Base-by-base conservation (phyloP, 1,140 invertebrate species). In the Delia radicum region DNA sequence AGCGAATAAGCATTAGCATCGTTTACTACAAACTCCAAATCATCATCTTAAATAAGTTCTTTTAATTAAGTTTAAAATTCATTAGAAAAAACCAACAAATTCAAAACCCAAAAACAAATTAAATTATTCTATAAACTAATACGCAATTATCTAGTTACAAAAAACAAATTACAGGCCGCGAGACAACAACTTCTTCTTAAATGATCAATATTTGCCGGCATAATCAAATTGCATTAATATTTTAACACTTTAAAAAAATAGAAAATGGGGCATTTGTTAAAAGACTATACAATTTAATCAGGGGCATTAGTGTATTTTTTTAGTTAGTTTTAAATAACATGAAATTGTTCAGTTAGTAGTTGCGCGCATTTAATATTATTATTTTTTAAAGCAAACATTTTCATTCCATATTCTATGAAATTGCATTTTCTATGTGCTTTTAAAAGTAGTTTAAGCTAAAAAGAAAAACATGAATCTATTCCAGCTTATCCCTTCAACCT, bases 371-470 rank as follows among this genome's bases (percentile, higher is more conserved):
- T 69, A 69, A n/a, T n/a, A n/a, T 33, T 29, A n/a, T 18, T 28
- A 24, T 69, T 69, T 31, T 15, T 69, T 15, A 33, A 29, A 69
- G 27, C n/a, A 18, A 69, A 55, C 18, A 48, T 18, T 42, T 69
- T 69, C 65, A 69, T 69, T 69, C 65, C 65, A 69, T 33, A 69
- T 69, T 69, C n/a, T 69, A 55, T 55, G 29, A 69, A 69, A 69
- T n/a, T 55, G 65, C 65, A 69, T 69, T 69, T 67, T 69, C 31
- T 69, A 21, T 69, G 24, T 3, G 27, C 65, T 69, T 69, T 69
- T 33, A 13, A 24, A 31, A 69, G 3, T 69, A 69, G 37, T 33
- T 18, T 10, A 37, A 31, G 29, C 27, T 69, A n/a, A 69, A 33
- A 69, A 62, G 26, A 62, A n/a, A n/a, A n/a, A 18, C 65, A 3